Percentiles rank a stretch among this genome's conserved stretches.
Evolutionary conservation across 2,113 vertebrate genomes (phyloP).

Genomic region (Condylura cristata): DNA sequence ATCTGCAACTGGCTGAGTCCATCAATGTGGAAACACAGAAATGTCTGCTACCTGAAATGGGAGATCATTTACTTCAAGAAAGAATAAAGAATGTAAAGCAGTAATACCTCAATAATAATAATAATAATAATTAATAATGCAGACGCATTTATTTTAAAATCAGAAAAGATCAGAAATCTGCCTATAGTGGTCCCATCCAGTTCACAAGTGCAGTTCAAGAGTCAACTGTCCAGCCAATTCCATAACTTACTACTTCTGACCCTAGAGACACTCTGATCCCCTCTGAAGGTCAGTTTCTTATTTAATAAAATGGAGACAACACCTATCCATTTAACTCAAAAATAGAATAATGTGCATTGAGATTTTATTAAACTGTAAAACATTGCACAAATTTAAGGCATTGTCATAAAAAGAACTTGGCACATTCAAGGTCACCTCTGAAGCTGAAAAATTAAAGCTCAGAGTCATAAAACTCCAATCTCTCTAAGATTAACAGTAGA

Average conservation of each 20-base stretch:
- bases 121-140: too few relatives aligned
- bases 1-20: background rate
- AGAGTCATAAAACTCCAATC: background rate
- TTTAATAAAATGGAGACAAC: conserved; percentile 1
- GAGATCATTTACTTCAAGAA: too few relatives aligned
- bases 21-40: background rate
- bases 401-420: conserved; percentile 46
- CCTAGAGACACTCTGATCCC: background rate
- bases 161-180: too few relatives aligned
- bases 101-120: too few relatives aligned
- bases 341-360: background rate
- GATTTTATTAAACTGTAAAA: conserved; percentile 29
- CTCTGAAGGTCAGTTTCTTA: conserved; percentile 17
- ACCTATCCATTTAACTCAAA: conserved; percentile 2
- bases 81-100: too few relatives aligned
- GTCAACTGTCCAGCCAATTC: background rate
- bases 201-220: background rate
- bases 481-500: conserved; percentile 57
- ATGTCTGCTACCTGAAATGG: too few relatives aligned
- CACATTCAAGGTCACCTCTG: conserved; percentile 19
- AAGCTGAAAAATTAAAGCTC: conserved; percentile 56
- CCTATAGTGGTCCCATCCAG: background rate
- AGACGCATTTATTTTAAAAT: too few relatives aligned
- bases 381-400: conserved; percentile 27
- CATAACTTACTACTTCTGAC: background rate